Conservation (phyloP, 2,113 vertebrate genomes). For the Mobula hypostoma region DNA sequence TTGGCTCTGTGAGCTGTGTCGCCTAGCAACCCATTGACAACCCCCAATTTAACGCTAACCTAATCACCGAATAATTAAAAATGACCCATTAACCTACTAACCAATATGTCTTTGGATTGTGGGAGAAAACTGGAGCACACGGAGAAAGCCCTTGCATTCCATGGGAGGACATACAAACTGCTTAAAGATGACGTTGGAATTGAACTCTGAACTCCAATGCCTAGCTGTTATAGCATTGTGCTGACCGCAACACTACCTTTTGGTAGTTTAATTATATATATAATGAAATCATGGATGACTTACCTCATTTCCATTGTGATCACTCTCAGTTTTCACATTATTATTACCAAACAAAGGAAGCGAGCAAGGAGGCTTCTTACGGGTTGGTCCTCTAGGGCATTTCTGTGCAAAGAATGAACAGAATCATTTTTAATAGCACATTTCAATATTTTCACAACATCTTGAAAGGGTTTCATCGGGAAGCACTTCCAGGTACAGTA, state of each 20-base stretch:
- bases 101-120: too few relatives aligned
- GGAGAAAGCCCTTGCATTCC: too few relatives aligned
- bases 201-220: too few relatives aligned
- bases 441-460: neutral
- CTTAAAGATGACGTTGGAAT: too few relatives aligned
- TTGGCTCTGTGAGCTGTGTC: too few relatives aligned
- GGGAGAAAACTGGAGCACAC: too few relatives aligned
- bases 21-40: too few relatives aligned
- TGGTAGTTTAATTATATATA: neutral
- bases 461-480: neutral
- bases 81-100: too few relatives aligned
- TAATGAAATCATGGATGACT: slow-evolving; percentile 41
- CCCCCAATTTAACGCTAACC: too few relatives aligned
- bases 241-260: neutral
- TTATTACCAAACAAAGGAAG: slow-evolving; percentile 53
- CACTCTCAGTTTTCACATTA: slow-evolving; percentile 47
- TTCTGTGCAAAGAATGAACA: slow-evolving; percentile 53
- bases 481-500: neutral
- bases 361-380: slow-evolving; percentile 68
- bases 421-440: slow-evolving; percentile 41
- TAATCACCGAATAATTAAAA: too few relatives aligned
- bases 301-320: slow-evolving; percentile 63
- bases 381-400: slow-evolving; percentile 55
- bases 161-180: too few relatives aligned
- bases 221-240: too few relatives aligned